Conservation (phyloP, 1,140 invertebrate genomes). For the Apis dorsata region DNA sequence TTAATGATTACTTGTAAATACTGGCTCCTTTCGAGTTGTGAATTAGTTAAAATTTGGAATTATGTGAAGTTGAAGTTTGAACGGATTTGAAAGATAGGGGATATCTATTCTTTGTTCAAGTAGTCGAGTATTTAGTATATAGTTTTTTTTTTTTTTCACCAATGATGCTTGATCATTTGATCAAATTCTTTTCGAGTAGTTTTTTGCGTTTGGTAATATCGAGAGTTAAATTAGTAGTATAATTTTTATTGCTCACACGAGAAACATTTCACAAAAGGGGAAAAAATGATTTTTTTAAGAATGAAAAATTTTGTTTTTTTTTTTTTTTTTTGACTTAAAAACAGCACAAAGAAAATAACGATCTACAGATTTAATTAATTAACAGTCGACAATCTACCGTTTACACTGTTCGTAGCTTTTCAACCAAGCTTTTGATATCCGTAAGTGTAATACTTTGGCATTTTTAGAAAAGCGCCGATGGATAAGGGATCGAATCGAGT, state of each 20-base stretch:
- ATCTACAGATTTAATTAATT: background rate
- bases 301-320: background rate
- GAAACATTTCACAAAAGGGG: background rate
- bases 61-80: background rate
- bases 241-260: background rate
- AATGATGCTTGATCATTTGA: too few relatives aligned
- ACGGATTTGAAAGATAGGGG: background rate
- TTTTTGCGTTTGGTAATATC: too few relatives aligned
- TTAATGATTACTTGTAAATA: constrained; percentile 25
- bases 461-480: background rate
- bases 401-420: constrained; percentile 3
- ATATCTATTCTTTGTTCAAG: background rate
- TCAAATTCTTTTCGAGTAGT: too few relatives aligned
- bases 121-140: background rate
- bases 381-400: background rate
- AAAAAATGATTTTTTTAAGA: background rate
- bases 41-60: background rate
- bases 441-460: background rate
- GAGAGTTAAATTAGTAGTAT: too few relatives aligned
- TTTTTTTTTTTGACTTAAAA: background rate
- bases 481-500: background rate
- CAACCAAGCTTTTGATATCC: background rate
- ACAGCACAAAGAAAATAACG: background rate
- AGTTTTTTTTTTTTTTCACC: too few relatives aligned
- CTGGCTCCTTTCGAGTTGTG: background rate